Conservation (phyloP, 1,140 invertebrate species). For the Drosophila chauvacae region DNA sequence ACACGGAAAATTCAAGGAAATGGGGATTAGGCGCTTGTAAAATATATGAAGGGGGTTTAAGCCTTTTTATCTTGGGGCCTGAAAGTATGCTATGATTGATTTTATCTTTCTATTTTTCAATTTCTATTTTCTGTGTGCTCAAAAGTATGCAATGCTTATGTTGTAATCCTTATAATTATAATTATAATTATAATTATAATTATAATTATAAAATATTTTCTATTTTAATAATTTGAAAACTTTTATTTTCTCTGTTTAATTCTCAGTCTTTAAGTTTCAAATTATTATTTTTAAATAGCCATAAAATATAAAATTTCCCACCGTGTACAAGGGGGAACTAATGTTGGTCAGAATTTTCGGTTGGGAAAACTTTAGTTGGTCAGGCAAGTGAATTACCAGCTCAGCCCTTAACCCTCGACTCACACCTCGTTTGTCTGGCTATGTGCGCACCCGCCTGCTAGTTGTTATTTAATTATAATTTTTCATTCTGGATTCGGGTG, state of each 20-base stretch:
- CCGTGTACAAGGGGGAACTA: neutral
- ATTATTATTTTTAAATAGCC: no score
- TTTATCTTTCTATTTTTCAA: neutral
- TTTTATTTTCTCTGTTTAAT: neutral
- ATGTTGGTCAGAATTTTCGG: slow-evolving; percentile 16
- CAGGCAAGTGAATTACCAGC: slow-evolving; percentile 63
- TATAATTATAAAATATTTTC: no score
- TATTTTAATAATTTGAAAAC: neutral
- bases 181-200: no score
- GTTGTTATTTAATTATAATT: slow-evolving; percentile 75
- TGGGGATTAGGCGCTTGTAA: no score
- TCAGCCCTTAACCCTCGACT: slow-evolving; percentile 40
- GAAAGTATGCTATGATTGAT: neutral
- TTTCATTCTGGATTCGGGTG: slow-evolving; percentile 49
- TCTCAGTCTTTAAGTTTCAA: neutral
- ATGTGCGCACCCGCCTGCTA: slow-evolving; percentile 4
- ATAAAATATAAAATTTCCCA: neutral
- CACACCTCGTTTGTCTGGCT: slow-evolving; percentile 14
- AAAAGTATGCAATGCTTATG: no score
- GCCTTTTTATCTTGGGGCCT: neutral
- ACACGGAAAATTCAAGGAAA: slow-evolving; percentile 2
- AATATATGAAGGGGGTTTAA: neutral
- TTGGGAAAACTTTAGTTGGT: slow-evolving; percentile 53
- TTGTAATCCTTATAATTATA: no score
- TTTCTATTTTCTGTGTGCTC: neutral